Percentiles rank a stretch among this genome's conserved stretches.
These are phyloP conservation scores for Eremophila alpestris DNA, from an alignment of 2,797 vertebrate species.

Conservation along the genomic window DNA sequence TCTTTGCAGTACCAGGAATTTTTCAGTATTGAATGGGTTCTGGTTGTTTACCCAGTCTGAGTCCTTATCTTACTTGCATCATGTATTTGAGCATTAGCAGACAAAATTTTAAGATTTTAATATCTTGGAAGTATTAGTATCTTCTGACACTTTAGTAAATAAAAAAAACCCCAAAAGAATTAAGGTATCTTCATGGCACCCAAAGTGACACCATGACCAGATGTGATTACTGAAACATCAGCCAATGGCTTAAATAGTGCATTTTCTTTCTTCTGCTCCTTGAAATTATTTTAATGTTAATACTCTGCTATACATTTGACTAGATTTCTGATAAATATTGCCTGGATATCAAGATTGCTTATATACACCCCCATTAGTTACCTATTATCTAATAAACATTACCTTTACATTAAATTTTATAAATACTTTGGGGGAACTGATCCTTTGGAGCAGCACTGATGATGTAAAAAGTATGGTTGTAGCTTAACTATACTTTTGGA, in stretches of 20 bases:
- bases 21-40: background rate
- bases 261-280: background rate
- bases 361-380: background rate
- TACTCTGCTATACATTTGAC: background rate
- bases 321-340: background rate
- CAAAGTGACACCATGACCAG: background rate
- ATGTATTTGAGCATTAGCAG: background rate
- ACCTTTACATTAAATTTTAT: background rate
- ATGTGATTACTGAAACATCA: background rate
- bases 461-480: background rate
- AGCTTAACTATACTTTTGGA: background rate
- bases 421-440: background rate
- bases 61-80: background rate
- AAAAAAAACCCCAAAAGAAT: background rate
- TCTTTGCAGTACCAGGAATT: background rate
- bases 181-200: background rate
- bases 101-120: background rate
- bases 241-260: background rate
- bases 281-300: background rate
- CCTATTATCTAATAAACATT: background rate
- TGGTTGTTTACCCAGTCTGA: background rate
- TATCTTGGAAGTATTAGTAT: background rate
- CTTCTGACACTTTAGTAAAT: background rate
- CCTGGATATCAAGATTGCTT: background rate
- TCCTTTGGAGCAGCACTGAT: background rate